Percentiles rank a stretch among this genome's conserved stretches.
Evolutionary conservation across 2,888 invertebrate genomes (phyloP).

Genomic region (Chloroclysta siterata): DNA sequence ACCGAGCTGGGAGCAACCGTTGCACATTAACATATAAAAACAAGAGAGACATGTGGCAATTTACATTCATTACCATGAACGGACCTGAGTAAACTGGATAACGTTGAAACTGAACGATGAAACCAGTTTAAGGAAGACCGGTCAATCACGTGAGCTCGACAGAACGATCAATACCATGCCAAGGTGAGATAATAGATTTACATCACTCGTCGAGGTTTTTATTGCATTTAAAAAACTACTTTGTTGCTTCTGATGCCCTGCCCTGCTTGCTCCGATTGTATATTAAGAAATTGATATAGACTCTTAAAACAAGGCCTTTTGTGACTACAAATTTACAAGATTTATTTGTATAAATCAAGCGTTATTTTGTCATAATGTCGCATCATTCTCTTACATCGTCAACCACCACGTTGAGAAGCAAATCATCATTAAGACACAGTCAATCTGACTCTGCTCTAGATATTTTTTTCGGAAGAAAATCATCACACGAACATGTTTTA

Average conservation of each 20-base stretch:
- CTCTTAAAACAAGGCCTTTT: constrained; percentile 8
- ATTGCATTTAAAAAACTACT: constrained; percentile 22
- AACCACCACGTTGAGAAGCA: neutral
- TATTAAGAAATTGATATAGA: constrained; percentile 32
- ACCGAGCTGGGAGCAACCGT: constrained; percentile 8
- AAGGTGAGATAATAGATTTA: constrained; percentile 34
- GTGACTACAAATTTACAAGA: neutral
- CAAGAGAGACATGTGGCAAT: constrained; percentile 27
- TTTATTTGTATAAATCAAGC: too few species aligned
- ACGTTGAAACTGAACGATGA: neutral
- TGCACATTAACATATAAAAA: constrained; percentile 26
- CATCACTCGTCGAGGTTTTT: constrained; percentile 28
- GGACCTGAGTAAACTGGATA: constrained; percentile 26
- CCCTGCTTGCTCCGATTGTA: constrained; percentile 32
- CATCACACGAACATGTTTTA: neutral
- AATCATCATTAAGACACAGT: neutral
- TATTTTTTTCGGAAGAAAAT: neutral
- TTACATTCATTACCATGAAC: constrained; percentile 33
- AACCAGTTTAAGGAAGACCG: constrained; percentile 24
- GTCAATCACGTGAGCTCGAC: constrained; percentile 28
- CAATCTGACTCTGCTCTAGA: constrained; percentile 5
- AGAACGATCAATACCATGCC: constrained; percentile 29
- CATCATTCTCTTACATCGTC: neutral
- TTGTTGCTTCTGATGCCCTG: constrained; percentile 34
- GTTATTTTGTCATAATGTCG: neutral